A percentile compares a stretch with the other conserved stretches of the same genome.
Evolutionary conservation across 2,797 vertebrate genomes (phyloP).

Genomic region (Ptychobarbus kaznakovi): DNA sequence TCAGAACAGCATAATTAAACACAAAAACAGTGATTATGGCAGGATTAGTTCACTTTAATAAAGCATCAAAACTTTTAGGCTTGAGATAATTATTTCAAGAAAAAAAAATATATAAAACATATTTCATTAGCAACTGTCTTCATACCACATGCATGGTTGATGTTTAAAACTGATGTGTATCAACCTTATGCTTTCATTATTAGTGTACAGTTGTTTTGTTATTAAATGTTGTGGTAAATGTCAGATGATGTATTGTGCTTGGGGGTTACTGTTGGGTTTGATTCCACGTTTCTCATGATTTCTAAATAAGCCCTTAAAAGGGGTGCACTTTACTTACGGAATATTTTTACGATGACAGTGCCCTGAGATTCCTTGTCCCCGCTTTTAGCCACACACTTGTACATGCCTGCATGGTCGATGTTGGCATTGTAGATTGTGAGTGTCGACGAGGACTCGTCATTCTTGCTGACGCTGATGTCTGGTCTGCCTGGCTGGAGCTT

Average conservation of each 20-base stretch:
- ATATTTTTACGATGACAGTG: slow-evolving; percentile 94
- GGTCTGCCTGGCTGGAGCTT: slow-evolving; percentile 86
- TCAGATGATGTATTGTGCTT: background rate
- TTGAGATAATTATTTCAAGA: background rate
- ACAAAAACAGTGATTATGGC: background rate
- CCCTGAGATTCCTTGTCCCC: slow-evolving; percentile 88
- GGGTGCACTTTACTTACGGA: slow-evolving; percentile 86
- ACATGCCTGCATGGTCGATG: slow-evolving; percentile 92
- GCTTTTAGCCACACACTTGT: slow-evolving; percentile 90
- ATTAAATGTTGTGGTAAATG: background rate
- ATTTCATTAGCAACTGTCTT: background rate
- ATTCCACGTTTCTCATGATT: background rate
- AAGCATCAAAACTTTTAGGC: background rate
- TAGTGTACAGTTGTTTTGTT: background rate
- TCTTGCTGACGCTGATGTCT: slow-evolving; percentile 86
- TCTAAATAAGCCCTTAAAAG: background rate
- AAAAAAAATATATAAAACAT: background rate
- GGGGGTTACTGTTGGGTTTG: background rate
- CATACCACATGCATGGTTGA: background rate
- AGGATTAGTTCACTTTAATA: background rate
- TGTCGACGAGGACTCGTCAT: slow-evolving; percentile 85
- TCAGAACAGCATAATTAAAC: background rate
- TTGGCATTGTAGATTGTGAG: slow-evolving; percentile 96
- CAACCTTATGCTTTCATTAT: background rate
- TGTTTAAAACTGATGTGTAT: background rate